Evolutionary conservation across 2,113 vertebrate species (phyloP).

Genomic region (Todiramphus chloris): DNA sequence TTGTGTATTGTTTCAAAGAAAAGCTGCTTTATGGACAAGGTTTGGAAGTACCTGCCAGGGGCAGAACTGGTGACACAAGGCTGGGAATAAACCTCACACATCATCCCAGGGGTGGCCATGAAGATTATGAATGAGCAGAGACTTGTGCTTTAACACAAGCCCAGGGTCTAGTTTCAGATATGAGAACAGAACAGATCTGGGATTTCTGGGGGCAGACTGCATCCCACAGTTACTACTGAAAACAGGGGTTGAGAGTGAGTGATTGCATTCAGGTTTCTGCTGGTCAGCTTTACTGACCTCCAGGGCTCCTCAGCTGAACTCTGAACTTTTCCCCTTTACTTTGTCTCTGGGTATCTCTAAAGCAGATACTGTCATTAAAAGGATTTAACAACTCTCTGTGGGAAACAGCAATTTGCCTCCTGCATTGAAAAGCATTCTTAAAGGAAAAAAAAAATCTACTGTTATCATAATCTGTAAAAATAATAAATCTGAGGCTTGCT

Average conservation of each 20-base stretch:
- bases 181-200: background rate
- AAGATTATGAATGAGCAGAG: constrained; percentile 27
- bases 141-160: background rate
- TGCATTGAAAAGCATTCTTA: background rate
- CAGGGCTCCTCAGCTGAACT: background rate
- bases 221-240: background rate
- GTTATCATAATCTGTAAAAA: background rate
- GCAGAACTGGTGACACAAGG: background rate
- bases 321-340: background rate
- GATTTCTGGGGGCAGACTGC: background rate
- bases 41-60: background rate
- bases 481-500: background rate
- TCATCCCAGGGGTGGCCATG: background rate
- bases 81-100: background rate
- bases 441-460: background rate
- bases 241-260: background rate
- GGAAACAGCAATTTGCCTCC: background rate
- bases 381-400: background rate
- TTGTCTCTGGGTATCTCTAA: background rate
- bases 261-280: background rate
- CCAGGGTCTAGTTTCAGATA: background rate
- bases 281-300: background rate
- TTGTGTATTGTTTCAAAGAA: background rate
- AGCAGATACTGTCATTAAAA: background rate
- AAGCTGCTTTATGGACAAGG: background rate